Base-by-base conservation (phyloP, 2,113 vertebrate species). In the Nasalis larvatus region DNA sequence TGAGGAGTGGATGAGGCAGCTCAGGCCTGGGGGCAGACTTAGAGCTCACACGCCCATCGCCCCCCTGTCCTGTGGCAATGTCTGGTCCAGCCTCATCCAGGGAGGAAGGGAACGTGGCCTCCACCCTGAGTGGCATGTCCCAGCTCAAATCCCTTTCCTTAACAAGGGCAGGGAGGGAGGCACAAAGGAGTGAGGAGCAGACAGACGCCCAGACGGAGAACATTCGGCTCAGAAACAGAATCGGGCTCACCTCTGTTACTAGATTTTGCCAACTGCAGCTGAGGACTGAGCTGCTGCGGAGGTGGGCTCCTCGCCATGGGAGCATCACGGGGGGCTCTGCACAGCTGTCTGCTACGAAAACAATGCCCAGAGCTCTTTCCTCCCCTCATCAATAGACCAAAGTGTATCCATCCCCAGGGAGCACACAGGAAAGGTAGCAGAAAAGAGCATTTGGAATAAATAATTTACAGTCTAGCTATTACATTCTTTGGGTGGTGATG, bases 391-490 rank as follows among this genome's bases (percentile, higher is more conserved):
- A 8, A 27, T 4, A 74, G 92, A 81, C 77, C 49, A 40, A 35
- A 66, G 68, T 71, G 30, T 81, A 93, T 58, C 35, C 49, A 17
- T 54, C 71, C 93, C 71, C n/a, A 0, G 87, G 89, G 97, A 97
- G 52, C 45, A 0, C 89, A 4, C 37, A 32, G 42, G 21, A 25
- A 52, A 83, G 92, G 94, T 68, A 84, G 77, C 85, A 40, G 96
- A 49, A 89, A 82, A 93, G 68, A 85, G 86, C n/a, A 3, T 52
- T 37, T 58, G 21, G 0, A 0, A 40, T 89, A 11, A 95, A 91
- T 95, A 73, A 88, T 86, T 94, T 68, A 27, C 86, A 35, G 16
- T 66, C 77, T 17, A 16, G 63, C 97, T 90, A 42, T 96, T 76
- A 7, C 91, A 56, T 45, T 35, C 58, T 86, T 85, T 1, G 86